A percentile compares a stretch with the other conserved stretches of the same genome.
Evolutionary conservation across 2,888 invertebrate species (phyloP).

Genomic region (Monoplex corrugatus): DNA sequence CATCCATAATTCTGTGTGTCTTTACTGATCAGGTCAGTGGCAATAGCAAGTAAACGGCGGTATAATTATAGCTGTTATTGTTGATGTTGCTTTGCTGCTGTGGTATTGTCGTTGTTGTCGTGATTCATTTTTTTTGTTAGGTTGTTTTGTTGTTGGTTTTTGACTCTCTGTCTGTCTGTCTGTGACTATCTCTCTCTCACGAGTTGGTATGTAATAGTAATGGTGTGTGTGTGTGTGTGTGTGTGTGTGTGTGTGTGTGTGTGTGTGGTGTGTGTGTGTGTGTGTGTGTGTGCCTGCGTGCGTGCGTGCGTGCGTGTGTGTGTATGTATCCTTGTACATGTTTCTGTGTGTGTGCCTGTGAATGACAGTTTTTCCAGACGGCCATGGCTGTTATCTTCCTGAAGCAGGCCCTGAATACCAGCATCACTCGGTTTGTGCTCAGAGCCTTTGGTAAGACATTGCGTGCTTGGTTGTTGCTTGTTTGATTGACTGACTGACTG

Average conservation of each 20-base stretch:
- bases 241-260: constrained; percentile 22
- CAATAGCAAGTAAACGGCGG: no score
- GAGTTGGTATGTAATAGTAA: background rate
- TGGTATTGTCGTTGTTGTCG: no score
- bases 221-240: constrained; percentile 20
- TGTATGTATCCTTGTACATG: constrained; percentile 29
- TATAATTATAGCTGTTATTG: no score
- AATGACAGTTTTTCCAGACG: background rate
- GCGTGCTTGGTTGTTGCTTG: background rate
- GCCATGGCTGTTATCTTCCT: constrained; percentile 4
- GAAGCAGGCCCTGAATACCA: constrained; percentile 25
- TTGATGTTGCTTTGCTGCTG: no score
- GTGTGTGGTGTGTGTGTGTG: constrained; percentile 20
- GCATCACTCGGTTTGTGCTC: constrained; percentile 23
- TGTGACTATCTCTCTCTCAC: no score
- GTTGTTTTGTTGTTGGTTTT: background rate
- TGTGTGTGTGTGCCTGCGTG: constrained; percentile 17
- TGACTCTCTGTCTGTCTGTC: background rate
- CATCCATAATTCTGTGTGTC: no score
- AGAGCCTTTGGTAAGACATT: constrained; percentile 30
- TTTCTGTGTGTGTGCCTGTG: constrained; percentile 13
- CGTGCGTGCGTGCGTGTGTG: constrained; percentile 47
- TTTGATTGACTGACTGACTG: no score
- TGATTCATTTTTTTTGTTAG: no score
- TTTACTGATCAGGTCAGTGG: no score